Percentiles rank a stretch among this genome's conserved stretches.
Conservation (phyloP, 1,140 invertebrate species). For the Triops longicaudatus region DNA sequence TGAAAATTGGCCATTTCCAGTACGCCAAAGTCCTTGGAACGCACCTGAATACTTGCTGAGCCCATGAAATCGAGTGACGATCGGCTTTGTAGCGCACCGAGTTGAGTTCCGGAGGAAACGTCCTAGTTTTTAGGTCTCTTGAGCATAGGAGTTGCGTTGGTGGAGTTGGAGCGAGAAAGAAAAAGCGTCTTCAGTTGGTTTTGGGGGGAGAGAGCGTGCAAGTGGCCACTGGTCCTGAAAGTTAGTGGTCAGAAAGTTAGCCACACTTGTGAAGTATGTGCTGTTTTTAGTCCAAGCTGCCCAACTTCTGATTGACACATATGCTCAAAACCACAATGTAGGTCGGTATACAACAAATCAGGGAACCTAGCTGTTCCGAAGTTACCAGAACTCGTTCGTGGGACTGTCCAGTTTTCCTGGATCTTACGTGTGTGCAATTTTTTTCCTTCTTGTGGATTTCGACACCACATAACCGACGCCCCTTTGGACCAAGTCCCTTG, state of each 20-base stretch:
- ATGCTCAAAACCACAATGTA: neutral
- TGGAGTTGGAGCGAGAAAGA: conserved; percentile 5
- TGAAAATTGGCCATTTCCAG: neutral
- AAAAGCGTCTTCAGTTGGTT: neutral
- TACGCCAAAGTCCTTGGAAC: neutral
- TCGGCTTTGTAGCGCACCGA: neutral
- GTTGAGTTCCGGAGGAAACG: neutral
- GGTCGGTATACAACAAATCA: neutral
- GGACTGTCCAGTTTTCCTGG: neutral
- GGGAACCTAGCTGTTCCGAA: neutral
- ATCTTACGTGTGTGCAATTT: neutral
- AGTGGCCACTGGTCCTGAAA: neutral
- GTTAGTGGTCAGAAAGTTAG: neutral
- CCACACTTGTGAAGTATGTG: neutral
- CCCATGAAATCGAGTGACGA: neutral
- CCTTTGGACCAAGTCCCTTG: neutral
- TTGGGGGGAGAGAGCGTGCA: neutral
- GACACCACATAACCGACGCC: neutral
- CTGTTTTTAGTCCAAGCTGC: neutral
- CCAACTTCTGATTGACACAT: neutral
- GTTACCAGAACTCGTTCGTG: neutral
- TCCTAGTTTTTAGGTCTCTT: neutral
- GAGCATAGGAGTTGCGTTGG: neutral
- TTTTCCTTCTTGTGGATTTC: neutral
- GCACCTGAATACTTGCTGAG: neutral